Percentiles rank a stretch among this genome's conserved stretches.
These are phyloP conservation scores for Theretra japonica DNA, from an alignment of 2,888 invertebrate genomes.

Conservation along the genomic window DNA sequence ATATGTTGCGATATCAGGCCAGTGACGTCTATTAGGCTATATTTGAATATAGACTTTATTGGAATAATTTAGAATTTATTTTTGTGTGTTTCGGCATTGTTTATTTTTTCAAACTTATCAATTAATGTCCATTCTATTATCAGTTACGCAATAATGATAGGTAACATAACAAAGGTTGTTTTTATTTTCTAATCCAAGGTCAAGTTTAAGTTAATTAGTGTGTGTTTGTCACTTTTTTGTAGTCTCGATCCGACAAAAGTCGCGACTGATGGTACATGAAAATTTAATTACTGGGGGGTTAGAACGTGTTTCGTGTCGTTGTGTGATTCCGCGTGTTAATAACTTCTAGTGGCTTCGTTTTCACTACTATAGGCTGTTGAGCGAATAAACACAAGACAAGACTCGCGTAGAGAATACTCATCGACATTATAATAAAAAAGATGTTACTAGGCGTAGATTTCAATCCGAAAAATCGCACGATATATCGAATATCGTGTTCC, in stretches of 20 bases:
- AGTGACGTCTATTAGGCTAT: slow-evolving; percentile 1
- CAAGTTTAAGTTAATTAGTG: background rate
- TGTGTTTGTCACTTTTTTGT: background rate
- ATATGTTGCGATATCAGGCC: slow-evolving; percentile 9
- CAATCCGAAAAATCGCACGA: no score
- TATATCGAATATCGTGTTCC: no score
- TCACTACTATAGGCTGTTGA: no score
- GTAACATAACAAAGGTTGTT: background rate
- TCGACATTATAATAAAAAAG: no score
- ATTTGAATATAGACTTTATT: background rate
- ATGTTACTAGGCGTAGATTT: no score
- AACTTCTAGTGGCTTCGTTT: no score
- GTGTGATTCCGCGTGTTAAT: no score
- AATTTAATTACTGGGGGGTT: no score
- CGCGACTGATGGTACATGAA: no score
- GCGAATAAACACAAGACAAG: no score
- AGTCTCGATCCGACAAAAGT: background rate
- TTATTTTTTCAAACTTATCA: slow-evolving; percentile 21
- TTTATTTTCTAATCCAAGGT: background rate
- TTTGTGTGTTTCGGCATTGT: background rate
- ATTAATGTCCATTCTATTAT: background rate
- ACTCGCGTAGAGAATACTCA: no score
- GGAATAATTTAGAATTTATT: background rate
- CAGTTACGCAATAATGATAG: background rate
- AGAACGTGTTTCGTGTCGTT: no score